Evolutionary conservation across 2,113 vertebrate species (phyloP).

Genomic region (Lepus americanus): DNA sequence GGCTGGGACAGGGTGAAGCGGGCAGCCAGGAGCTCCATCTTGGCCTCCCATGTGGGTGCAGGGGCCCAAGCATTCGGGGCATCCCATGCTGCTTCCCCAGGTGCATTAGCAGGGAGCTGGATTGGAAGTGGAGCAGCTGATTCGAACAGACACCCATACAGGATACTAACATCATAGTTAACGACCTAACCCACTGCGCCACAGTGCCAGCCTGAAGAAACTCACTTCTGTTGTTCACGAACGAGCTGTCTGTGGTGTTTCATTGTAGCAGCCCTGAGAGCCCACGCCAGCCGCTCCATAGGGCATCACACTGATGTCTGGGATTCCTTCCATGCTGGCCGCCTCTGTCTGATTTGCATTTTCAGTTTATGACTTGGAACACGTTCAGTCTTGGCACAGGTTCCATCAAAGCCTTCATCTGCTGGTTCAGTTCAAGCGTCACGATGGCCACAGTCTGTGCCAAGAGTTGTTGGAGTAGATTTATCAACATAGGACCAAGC

Average conservation of each 20-base stretch:
- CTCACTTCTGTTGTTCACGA: background rate
- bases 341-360: background rate
- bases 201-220: background rate
- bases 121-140: too few species aligned
- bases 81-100: too few species aligned
- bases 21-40: too few species aligned
- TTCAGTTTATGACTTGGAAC: background rate
- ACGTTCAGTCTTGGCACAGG: background rate
- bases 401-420: background rate
- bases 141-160: too few species aligned
- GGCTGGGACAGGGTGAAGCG: too few species aligned
- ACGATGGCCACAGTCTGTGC: background rate
- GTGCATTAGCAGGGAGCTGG: too few species aligned
- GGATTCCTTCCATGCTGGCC: background rate
- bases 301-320: background rate
- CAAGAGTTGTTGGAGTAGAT: background rate
- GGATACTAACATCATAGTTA: too few species aligned
- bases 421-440: background rate
- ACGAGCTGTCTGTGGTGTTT: background rate
- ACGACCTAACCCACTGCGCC: too few species aligned
- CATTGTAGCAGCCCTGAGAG: background rate
- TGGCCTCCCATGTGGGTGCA: too few species aligned
- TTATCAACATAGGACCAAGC: background rate
- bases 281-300: too few species aligned
- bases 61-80: too few species aligned